These are phyloP conservation scores for Bombyx mandarina DNA, from an alignment of 1,140 invertebrate genomes.

Conservation along the genomic window DNA sequence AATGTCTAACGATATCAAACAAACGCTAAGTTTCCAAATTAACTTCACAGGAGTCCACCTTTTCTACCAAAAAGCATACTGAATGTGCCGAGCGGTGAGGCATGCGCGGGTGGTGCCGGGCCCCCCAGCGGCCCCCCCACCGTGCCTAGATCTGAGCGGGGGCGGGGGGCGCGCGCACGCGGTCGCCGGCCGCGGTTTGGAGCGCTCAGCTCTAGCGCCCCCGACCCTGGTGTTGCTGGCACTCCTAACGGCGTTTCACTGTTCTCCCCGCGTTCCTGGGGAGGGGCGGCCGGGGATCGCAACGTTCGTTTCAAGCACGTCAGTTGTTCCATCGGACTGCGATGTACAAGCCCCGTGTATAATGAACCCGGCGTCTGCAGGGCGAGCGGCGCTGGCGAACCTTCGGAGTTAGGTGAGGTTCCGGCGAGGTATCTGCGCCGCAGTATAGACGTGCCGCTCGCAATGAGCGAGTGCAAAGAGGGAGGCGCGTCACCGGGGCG, in stretches of 20 bases:
- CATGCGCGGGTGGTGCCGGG: slow-evolving; percentile 49
- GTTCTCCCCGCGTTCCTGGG: slow-evolving; percentile 25
- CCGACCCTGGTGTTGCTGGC: slow-evolving; percentile 63
- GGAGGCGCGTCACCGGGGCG: slow-evolving; percentile 78
- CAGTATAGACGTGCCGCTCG: slow-evolving; percentile 82
- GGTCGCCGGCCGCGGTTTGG: slow-evolving; percentile 44
- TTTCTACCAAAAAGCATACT: slow-evolving; percentile 87
- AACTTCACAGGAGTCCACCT: slow-evolving; percentile 78
- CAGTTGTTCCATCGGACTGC: slow-evolving; percentile 82
- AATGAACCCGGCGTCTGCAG: slow-evolving; percentile 73
- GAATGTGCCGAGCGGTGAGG: slow-evolving; percentile 80
- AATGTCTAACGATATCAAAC: too few relatives aligned
- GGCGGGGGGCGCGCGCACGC: slow-evolving; percentile 49
- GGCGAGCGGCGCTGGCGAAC: slow-evolving; percentile 70
- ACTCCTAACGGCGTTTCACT: slow-evolving; percentile 60
- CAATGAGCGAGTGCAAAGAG: slow-evolving; percentile 74
- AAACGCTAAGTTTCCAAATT: too few relatives aligned
- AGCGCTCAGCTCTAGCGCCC: slow-evolving; percentile 60
- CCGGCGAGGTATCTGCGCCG: slow-evolving; percentile 71
- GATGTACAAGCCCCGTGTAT: slow-evolving; percentile 70
- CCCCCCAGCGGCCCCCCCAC: slow-evolving; percentile 58
- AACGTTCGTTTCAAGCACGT: slow-evolving; percentile 78
- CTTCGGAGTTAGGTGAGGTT: slow-evolving; percentile 60
- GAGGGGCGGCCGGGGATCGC: slow-evolving; percentile 55
- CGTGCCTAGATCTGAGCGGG: slow-evolving; percentile 61